Conservation (phyloP, 2,113 vertebrate genomes). For the Epinephelus moara region DNA sequence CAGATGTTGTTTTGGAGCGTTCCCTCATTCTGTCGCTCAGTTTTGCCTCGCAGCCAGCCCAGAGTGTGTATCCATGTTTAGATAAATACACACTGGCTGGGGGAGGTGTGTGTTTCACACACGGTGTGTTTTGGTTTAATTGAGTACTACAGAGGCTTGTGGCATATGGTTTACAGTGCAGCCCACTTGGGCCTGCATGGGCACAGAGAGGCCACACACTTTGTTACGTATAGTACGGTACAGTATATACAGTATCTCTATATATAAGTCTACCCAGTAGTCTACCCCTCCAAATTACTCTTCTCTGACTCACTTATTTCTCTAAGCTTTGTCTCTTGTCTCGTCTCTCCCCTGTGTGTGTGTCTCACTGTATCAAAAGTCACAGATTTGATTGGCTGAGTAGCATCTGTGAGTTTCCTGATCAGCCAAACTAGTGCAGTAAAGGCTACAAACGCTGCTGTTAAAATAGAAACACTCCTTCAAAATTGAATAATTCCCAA, state of each 20-base stretch:
- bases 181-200: conserved; percentile 28
- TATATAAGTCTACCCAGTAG: neutral
- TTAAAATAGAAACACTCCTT: too few relatives aligned
- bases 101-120: conserved; percentile 54
- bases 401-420: too few relatives aligned
- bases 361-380: too few relatives aligned
- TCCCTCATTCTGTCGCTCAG: conserved; percentile 45
- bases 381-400: too few relatives aligned
- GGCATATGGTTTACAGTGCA: conserved; percentile 59
- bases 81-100: conserved; percentile 66
- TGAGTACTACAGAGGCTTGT: conserved; percentile 57
- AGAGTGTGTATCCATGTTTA: conserved; percentile 66
- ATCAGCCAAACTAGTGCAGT: too few relatives aligned
- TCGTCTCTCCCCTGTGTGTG: too few relatives aligned
- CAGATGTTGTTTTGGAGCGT: conserved; percentile 72
- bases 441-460: too few relatives aligned
- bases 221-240: conserved; percentile 5
- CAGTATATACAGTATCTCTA: neutral
- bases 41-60: conserved; percentile 40
- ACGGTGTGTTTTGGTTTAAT: conserved; percentile 61
- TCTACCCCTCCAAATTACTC: too few relatives aligned
- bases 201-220: conserved; percentile 48
- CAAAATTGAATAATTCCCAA: too few relatives aligned
- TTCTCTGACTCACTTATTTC: too few relatives aligned
- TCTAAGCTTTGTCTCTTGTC: too few relatives aligned